phyloP scores from a whole-genome alignment of 1,140 invertebrate species.

The Drosophila lini region DNA sequence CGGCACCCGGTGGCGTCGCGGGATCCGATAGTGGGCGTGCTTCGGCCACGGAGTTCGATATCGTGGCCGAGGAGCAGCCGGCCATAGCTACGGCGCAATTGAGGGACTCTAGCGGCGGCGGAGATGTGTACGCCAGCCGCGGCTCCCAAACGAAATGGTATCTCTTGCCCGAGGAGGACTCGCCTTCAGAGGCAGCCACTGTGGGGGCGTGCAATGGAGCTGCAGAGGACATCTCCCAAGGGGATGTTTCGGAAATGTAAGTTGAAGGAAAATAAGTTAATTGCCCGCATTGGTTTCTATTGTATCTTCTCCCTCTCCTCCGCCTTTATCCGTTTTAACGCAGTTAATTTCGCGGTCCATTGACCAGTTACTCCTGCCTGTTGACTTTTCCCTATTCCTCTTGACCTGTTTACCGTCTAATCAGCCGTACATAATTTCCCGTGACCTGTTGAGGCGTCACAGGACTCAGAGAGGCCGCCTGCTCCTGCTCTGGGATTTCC shows the following conservation, averaged over 20 bases:
- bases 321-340: background rate
- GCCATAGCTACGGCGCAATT: constrained; percentile 18
- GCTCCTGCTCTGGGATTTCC: constrained; percentile 14
- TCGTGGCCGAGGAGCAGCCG: constrained; percentile 27
- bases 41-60: constrained; percentile 70
- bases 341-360: constrained; percentile 28
- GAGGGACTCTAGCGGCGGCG: constrained; percentile 10
- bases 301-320: background rate
- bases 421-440: constrained; percentile 47
- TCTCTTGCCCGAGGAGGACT: constrained; percentile 40
- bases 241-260: constrained; percentile 18
- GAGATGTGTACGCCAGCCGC: constrained; percentile 30
- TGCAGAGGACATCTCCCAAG: background rate
- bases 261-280: background rate
- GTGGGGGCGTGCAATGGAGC: constrained; percentile 16
- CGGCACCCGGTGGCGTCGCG: background rate
- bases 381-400: constrained; percentile 9
- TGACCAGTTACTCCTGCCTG: constrained; percentile 16
- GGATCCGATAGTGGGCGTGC: constrained; percentile 65
- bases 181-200: constrained; percentile 5
- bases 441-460: constrained; percentile 31
- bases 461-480: background rate
- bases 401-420: constrained; percentile 31
- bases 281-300: background rate
- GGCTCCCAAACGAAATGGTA: constrained; percentile 72